Evolutionary conservation across 2,888 invertebrate genomes (phyloP), one percentile per base, ranked within the genome.

Genomic region (Nowickia ferox): DNA sequence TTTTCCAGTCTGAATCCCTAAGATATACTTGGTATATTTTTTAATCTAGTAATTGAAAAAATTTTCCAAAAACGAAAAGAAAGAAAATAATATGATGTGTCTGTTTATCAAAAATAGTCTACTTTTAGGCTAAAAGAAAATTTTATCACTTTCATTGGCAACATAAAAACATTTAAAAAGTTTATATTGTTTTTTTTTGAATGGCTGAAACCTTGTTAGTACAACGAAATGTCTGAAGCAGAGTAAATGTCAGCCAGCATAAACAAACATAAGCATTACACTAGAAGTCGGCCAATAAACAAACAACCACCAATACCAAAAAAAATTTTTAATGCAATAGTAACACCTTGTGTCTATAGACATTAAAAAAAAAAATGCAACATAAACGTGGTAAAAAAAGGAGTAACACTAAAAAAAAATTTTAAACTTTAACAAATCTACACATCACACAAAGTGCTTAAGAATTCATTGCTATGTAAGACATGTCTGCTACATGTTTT

Each of bases 261-360:
- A 57, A 77, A 77, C 51, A 77, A 66, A 77, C 71, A 72, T 89
- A 87, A 87, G 88, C 88, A 88, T 88, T 88, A 88, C 88, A 87
- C 89, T 87, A 88, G 87, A 89, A 90, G 89, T 89, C 89, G 89
- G 87, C 88, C 89, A 90, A 91, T 90, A 90, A 91, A 88, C 89
- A 90, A 91, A 90, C 90, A 91, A 90, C 69, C 59, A 40, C 46
- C 77, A 75, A 78, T 55, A 79, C 65, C 59, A 78, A 87, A 75
- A 87, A 11, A 66, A 77, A 72, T 30, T 40, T 65, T 69, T 78
- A 72, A 66, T 10, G 17, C 51, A 65, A 46, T 5, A 13, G 17
- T 22, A 59, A 68, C 68, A 61, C 53, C 59, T 71, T 17, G 46
- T 53, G 46, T 42, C 69, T 46, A 68, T n/a, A 40, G 30, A 53